These are phyloP conservation scores for Bradypodion ventrale DNA, from an alignment of 2,797 vertebrate genomes.

Conservation along the genomic window DNA sequence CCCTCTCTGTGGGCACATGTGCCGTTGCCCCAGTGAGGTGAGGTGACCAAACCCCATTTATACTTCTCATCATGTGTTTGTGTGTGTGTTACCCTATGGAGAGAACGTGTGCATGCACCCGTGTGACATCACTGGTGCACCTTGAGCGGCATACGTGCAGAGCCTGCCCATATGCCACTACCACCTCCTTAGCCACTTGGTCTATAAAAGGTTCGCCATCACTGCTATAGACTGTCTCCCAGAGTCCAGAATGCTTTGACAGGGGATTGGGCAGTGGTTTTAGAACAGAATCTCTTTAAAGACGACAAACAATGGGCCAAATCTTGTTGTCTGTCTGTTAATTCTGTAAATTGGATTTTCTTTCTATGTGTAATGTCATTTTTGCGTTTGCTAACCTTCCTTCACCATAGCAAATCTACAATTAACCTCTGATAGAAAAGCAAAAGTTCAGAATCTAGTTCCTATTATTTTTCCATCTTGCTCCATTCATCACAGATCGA, in stretches of 20 bases:
- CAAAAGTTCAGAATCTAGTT: conserved; percentile 53
- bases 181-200: no score
- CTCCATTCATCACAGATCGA: conserved; percentile 66
- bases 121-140: no score
- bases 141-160: no score
- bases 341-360: background rate
- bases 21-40: no score
- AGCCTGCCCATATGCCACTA: no score
- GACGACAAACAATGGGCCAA: no score
- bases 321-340: background rate
- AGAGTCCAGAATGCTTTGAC: background rate
- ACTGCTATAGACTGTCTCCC: background rate
- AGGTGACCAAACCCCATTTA: no score
- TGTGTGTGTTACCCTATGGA: background rate
- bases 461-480: conserved; percentile 44
- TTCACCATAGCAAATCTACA: conserved; percentile 19
- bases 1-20: no score
- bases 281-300: background rate
- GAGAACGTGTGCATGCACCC: no score
- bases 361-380: background rate
- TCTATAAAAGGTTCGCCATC: no score
- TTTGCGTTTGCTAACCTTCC: conserved; percentile 19
- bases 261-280: background rate
- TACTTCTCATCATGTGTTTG: no score
- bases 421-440: conserved; percentile 16